Conservation (phyloP, 1,140 invertebrate genomes). For the Zaprionus nigranus region DNA sequence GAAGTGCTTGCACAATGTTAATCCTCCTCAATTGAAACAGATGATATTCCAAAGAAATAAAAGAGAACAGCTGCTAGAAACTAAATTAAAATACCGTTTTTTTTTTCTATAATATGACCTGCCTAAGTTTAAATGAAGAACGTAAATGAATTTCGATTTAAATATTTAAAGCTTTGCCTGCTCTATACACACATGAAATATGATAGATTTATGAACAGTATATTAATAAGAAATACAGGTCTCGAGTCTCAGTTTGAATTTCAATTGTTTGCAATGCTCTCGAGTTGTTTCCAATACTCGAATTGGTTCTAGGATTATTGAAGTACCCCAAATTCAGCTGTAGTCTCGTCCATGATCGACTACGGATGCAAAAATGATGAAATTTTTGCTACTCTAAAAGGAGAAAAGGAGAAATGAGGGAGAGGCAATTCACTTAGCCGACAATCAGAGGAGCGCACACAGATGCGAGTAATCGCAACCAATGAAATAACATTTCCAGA, state of each 20-base stretch:
- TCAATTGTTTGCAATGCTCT: too few relatives aligned
- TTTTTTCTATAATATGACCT: not conserved
- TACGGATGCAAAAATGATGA: slow-evolving; percentile 9
- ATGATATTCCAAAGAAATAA: not conserved
- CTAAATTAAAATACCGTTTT: slow-evolving; percentile 7
- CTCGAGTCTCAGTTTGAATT: too few relatives aligned
- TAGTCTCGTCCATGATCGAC: too few relatives aligned
- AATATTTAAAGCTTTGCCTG: slow-evolving; percentile 12
- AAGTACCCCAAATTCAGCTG: not conserved
- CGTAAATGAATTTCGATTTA: slow-evolving; percentile 1
- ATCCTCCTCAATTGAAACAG: too few relatives aligned
- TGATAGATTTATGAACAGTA: not conserved
- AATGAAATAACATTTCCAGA: slow-evolving; percentile 36
- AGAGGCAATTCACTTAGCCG: slow-evolving; percentile 16
- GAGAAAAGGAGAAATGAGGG: not conserved
- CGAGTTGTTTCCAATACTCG: too few relatives aligned
- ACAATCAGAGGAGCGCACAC: not conserved
- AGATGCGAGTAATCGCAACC: slow-evolving; percentile 22
- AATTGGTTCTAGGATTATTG: too few relatives aligned
- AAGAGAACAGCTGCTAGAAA: not conserved
- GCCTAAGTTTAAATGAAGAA: slow-evolving; percentile 4
- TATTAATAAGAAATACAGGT: not conserved
- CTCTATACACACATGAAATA: not conserved
- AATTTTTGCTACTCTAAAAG: not conserved
- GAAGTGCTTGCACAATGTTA: too few relatives aligned